phyloP scores from a whole-genome alignment of 2,888 invertebrate species.

The Ariolimax columbianus region DNA sequence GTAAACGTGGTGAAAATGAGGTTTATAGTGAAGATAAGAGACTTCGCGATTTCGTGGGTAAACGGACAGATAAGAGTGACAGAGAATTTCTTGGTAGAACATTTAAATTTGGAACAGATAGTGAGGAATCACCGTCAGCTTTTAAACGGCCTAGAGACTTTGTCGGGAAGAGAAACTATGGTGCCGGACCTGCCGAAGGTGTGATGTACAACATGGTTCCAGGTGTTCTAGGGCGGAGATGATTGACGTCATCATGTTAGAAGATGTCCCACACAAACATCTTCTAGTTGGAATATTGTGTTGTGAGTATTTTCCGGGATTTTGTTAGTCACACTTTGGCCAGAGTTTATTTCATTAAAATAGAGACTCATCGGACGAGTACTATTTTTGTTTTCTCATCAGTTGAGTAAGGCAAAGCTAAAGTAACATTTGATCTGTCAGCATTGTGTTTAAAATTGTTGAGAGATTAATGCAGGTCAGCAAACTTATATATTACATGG shows the following conservation, averaged over 20 bases:
- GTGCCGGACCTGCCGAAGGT: neutral
- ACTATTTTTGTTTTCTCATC: too few relatives aligned
- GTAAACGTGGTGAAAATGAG: slow-evolving; percentile 14
- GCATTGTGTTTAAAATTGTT: too few relatives aligned
- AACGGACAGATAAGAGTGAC: neutral
- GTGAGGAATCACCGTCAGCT: neutral
- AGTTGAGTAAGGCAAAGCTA: too few relatives aligned
- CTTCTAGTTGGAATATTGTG: neutral
- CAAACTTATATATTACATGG: too few relatives aligned
- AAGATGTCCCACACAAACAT: neutral
- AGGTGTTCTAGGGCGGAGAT: slow-evolving; percentile 16
- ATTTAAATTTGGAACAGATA: neutral
- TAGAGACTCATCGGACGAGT: too few relatives aligned
- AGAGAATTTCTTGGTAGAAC: slow-evolving; percentile 21
- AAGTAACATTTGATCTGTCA: too few relatives aligned
- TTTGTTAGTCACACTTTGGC: too few relatives aligned
- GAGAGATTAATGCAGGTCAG: too few relatives aligned
- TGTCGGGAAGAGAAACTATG: slow-evolving; percentile 16
- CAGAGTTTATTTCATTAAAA: too few relatives aligned
- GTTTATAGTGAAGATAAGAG: neutral
- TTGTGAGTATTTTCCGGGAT: neutral
- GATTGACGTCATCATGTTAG: neutral
- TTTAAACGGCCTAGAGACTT: slow-evolving; percentile 20
- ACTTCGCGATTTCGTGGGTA: slow-evolving; percentile 1
- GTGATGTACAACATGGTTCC: neutral